Percentiles rank a stretch among this genome's conserved stretches.
These are phyloP conservation scores for Hemibates koningsi DNA, from an alignment of 2,113 vertebrate species.

Conservation along the genomic window DNA sequence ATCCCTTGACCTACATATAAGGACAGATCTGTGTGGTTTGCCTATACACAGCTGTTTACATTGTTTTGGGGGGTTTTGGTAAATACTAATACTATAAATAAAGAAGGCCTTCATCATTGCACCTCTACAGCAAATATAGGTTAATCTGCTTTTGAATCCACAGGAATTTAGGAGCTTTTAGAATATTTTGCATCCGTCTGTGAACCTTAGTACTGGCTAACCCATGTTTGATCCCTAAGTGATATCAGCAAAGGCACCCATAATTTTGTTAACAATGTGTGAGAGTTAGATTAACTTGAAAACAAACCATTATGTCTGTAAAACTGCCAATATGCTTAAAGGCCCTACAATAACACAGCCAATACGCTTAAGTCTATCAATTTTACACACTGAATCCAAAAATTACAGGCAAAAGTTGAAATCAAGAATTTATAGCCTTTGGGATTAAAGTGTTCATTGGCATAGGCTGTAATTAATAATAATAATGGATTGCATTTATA, in stretches of 20 bases:
- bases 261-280: not conserved
- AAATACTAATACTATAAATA: conserved; percentile 9
- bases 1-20: conserved; percentile 52
- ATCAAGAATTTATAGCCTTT: not conserved
- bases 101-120: conserved; percentile 16
- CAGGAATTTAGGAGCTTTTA: conserved; percentile 57
- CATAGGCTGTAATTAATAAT: not conserved
- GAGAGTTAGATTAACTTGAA: not conserved
- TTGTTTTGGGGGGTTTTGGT: not conserved
- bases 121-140: conserved; percentile 30
- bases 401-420: not conserved
- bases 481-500: too few species aligned
- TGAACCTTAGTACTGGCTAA: conserved; percentile 30
- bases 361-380: not conserved
- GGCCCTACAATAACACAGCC: not conserved
- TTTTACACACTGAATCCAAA: not conserved
- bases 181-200: conserved; percentile 38
- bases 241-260: not conserved
- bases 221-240: not conserved
- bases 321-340: not conserved
- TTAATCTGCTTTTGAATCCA: conserved; percentile 56
- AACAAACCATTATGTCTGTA: not conserved
- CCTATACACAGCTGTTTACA: conserved; percentile 26
- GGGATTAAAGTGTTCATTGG: not conserved
- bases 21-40: conserved; percentile 17